Conservation (phyloP, 2,888 invertebrate species). For the Dasypolia templi region DNA sequence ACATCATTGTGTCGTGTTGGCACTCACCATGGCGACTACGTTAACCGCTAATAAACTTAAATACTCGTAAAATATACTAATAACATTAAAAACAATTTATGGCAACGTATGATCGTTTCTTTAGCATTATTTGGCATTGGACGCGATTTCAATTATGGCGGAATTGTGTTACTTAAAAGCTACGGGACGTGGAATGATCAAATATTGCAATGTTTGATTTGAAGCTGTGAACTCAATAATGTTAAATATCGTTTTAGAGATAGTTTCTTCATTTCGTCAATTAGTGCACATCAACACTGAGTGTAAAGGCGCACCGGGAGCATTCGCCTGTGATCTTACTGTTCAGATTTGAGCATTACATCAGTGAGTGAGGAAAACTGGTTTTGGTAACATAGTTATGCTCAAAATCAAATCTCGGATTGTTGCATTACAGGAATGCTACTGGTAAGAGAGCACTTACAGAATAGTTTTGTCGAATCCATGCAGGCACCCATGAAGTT, state of each 20-base stretch:
- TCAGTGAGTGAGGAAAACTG: background rate
- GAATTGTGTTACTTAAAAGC: conserved; percentile 67
- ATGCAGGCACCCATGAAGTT: background rate
- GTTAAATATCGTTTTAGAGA: conserved; percentile 3
- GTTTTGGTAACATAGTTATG: background rate
- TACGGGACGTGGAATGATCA: conserved; percentile 66
- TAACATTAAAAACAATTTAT: conserved; percentile 70
- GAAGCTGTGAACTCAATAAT: conserved; percentile 32
- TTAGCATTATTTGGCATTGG: conserved; percentile 68
- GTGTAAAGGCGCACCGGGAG: background rate
- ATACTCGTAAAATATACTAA: conserved; percentile 67
- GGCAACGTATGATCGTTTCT: conserved; percentile 68
- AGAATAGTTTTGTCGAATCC: background rate
- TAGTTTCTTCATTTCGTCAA: conserved; percentile 31
- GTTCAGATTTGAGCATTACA: background rate
- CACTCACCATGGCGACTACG: conserved; percentile 82
- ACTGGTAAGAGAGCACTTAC: background rate
- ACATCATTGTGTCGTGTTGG: conserved; percentile 83
- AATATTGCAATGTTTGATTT: conserved; percentile 49
- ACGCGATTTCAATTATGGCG: conserved; percentile 69
- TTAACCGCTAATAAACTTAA: conserved; percentile 69
- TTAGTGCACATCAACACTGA: background rate
- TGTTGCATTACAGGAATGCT: background rate
- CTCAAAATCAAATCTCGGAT: background rate
- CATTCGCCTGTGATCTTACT: background rate